Evolutionary conservation across 2,888 invertebrate genomes (phyloP).

Genomic region (Eucera pruinosa): DNA sequence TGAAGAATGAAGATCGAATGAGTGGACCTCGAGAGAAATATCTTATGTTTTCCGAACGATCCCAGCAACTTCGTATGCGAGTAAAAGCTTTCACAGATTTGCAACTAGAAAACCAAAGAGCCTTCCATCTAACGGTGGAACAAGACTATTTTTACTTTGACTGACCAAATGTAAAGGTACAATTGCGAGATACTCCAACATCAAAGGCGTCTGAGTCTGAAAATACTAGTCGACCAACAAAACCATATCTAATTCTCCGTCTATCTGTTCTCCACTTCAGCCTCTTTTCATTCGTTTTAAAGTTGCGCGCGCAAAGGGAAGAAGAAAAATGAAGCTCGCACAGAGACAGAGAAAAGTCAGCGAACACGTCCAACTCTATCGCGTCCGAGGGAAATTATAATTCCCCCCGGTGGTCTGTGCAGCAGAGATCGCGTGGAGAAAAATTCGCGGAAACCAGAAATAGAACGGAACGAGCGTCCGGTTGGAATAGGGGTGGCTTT

Average conservation of each 20-base stretch:
- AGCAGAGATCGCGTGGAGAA: neutral
- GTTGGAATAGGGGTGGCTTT: neutral
- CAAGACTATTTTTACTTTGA: neutral
- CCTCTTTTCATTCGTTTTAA: neutral
- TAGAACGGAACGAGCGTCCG: conserved; percentile 4
- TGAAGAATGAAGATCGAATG: neutral
- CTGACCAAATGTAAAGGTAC: neutral
- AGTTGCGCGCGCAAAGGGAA: neutral
- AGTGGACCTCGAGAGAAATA: neutral
- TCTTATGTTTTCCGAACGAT: neutral
- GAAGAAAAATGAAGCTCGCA: too few species aligned
- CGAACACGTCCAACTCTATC: neutral
- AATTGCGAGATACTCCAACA: neutral
- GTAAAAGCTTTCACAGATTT: neutral
- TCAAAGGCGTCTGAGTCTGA: neutral
- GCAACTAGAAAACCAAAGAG: neutral
- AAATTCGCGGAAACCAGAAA: conserved; percentile 29
- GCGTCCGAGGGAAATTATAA: conserved; percentile 26
- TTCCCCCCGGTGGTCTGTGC: neutral
- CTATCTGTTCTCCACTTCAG: too few species aligned
- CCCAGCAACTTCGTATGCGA: neutral
- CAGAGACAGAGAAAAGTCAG: neutral
- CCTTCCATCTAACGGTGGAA: neutral
- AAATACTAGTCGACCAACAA: neutral
- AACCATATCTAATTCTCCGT: neutral